Evolutionary conservation across 1,140 invertebrate species (phyloP).

Genomic region (Luehdorfia chinensis): DNA sequence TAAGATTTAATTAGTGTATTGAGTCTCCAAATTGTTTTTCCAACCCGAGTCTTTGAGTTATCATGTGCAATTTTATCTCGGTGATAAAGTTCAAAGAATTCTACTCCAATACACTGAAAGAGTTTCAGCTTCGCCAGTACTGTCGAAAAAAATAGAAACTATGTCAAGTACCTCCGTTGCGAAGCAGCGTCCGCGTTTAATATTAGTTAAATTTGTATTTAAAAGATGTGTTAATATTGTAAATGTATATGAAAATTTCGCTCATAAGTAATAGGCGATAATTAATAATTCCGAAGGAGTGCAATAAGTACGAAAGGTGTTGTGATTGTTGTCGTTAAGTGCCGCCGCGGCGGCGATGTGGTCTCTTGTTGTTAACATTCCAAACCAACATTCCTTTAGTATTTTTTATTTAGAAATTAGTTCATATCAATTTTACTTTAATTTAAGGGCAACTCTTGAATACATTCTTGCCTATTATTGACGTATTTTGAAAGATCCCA

Average conservation of each 20-base stretch:
- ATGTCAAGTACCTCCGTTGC: constrained; percentile 26
- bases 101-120: constrained; percentile 31
- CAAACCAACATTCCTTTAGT: constrained; percentile 61
- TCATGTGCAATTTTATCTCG: constrained; percentile 35
- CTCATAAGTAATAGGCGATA: constrained; percentile 64
- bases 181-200: constrained; percentile 51
- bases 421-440: constrained; percentile 36
- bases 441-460: constrained; percentile 32
- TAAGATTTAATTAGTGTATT: constrained; percentile 42
- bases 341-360: constrained; percentile 41
- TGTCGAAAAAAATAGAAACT: constrained; percentile 19
- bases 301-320: constrained; percentile 71
- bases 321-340: constrained; percentile 67
- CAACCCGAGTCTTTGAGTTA: constrained; percentile 21
- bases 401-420: constrained; percentile 47
- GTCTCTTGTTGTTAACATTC: constrained; percentile 64
- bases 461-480: constrained; percentile 37
- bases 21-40: constrained; percentile 15
- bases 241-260: constrained; percentile 70
- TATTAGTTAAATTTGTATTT: constrained; percentile 75
- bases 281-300: constrained; percentile 68
- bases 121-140: constrained; percentile 46
- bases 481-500: constrained; percentile 39
- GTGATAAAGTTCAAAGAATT: constrained; percentile 17
- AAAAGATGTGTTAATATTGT: constrained; percentile 75